These are phyloP conservation scores for Luffia ferchaultella DNA, from an alignment of 2,888 invertebrate genomes.

Conservation along the genomic window DNA sequence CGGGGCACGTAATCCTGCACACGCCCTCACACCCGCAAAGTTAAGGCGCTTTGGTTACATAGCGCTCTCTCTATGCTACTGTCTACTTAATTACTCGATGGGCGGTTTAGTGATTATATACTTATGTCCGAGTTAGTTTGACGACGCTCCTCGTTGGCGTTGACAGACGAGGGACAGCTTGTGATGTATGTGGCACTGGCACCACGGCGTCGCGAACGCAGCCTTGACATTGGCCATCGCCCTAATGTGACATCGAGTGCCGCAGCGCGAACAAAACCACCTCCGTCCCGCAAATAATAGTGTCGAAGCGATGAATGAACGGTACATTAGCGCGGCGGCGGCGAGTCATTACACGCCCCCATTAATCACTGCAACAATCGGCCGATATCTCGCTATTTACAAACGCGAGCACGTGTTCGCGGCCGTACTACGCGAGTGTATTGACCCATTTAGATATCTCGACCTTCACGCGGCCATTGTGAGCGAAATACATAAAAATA, in stretches of 20 bases:
- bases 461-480: conserved; percentile 67
- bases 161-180: too few relatives aligned
- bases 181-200: too few relatives aligned
- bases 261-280: conserved; percentile 55
- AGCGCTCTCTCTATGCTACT: too few relatives aligned
- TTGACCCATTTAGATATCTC: conserved; percentile 68
- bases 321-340: conserved; percentile 47
- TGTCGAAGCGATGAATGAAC: conserved; percentile 58
- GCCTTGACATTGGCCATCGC: conserved; percentile 59
- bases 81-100: too few relatives aligned
- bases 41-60: too few relatives aligned
- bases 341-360: conserved; percentile 63
- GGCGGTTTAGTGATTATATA: too few relatives aligned
- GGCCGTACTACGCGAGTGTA: conserved; percentile 64
- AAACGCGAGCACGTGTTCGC: conserved; percentile 62
- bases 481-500: conserved; percentile 68
- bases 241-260: conserved; percentile 54
- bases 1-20: too few relatives aligned
- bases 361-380: conserved; percentile 67
- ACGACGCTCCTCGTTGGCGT: too few relatives aligned
- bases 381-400: conserved; percentile 67
- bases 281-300: conserved; percentile 48
- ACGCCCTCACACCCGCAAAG: too few relatives aligned
- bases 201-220: conserved; percentile 35
- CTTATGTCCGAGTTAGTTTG: too few relatives aligned